phyloP scores from a whole-genome alignment of 2,888 invertebrate species.

The Notodonta dromedarius region DNA sequence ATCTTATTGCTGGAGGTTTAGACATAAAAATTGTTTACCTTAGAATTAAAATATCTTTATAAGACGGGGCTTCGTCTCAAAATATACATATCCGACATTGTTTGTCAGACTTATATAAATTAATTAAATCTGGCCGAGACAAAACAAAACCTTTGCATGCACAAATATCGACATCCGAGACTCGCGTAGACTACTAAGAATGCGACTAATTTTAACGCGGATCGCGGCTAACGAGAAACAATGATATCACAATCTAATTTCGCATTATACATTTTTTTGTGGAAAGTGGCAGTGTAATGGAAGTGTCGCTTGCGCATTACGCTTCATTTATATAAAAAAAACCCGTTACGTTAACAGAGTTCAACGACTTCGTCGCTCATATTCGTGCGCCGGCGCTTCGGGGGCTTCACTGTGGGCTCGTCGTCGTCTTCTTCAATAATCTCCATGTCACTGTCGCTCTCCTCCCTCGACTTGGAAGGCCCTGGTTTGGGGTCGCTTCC shows the following conservation, averaged over 20 bases:
- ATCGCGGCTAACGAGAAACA: not conserved
- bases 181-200: not conserved
- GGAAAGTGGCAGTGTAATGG: slow-evolving; percentile 1
- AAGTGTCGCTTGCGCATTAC: slow-evolving; percentile 1
- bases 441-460: slow-evolving; percentile 79
- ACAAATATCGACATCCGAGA: not conserved
- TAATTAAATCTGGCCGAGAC: not conserved
- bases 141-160: not conserved
- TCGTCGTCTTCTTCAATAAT: slow-evolving; percentile 77
- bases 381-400: slow-evolving; percentile 72
- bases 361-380: slow-evolving; percentile 67
- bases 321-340: slow-evolving; percentile 1
- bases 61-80: not conserved
- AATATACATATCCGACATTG: not conserved
- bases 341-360: slow-evolving; percentile 57
- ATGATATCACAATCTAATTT: not conserved
- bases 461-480: slow-evolving; percentile 63
- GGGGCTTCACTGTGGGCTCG: slow-evolving; percentile 63
- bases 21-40: not conserved
- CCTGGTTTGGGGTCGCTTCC: slow-evolving; percentile 72
- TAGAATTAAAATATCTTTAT: no score
- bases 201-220: not conserved
- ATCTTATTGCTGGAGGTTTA: slow-evolving; percentile 1
- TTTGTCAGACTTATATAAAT: not conserved
- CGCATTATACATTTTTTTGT: not conserved